These are phyloP conservation scores for Poecilobothrus nobilitatus DNA, from an alignment of 2,888 invertebrate genomes.

Conservation along the genomic window DNA sequence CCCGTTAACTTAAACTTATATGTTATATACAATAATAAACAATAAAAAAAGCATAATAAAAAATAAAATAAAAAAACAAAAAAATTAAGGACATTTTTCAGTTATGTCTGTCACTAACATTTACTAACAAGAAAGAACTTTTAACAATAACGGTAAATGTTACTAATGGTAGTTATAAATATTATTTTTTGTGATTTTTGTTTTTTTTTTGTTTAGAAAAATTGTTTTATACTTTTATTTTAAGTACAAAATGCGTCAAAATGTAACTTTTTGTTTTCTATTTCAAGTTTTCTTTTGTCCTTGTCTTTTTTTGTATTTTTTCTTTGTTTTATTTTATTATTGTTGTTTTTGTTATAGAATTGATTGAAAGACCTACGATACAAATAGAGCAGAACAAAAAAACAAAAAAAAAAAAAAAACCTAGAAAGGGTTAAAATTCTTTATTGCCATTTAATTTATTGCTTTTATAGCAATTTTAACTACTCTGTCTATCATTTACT, in stretches of 20 bases:
- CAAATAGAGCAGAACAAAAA: no score
- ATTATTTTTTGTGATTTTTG: background rate
- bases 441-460: slow-evolving; percentile 1
- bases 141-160: no score
- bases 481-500: background rate
- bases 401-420: background rate
- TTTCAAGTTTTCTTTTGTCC: background rate
- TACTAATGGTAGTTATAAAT: background rate
- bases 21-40: background rate
- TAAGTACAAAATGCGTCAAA: background rate
- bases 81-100: background rate
- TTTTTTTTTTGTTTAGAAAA: no score
- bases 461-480: background rate
- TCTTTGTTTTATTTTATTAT: background rate
- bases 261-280: no score
- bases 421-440: background rate
- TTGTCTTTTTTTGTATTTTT: background rate
- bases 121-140: no score
- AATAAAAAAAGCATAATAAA: background rate
- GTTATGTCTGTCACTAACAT: background rate
- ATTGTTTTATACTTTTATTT: no score
- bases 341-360: background rate
- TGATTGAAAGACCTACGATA: no score
- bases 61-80: no score
- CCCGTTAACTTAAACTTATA: background rate